Conservation (phyloP, 2,888 invertebrate genomes). For the Creontiades dilutus region DNA sequence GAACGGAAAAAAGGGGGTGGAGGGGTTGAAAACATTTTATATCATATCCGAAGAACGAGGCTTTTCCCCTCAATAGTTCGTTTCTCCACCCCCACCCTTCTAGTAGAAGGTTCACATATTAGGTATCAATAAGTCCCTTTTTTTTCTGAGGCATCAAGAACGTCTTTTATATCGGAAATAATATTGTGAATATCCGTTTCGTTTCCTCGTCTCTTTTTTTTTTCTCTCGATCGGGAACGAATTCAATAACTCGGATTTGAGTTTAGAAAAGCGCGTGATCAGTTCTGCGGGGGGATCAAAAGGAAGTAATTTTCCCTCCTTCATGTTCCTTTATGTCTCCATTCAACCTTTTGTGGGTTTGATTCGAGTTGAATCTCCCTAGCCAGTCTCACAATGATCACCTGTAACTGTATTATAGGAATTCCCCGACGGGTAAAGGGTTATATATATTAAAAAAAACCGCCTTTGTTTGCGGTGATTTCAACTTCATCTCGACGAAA, state of each 20-base stretch:
- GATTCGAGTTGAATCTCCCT: neutral
- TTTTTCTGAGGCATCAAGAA: neutral
- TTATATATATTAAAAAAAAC: too few relatives aligned
- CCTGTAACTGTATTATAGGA: too few relatives aligned
- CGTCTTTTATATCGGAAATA: constrained; percentile 30
- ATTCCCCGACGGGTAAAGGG: too few relatives aligned
- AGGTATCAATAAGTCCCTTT: neutral
- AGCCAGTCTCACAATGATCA: neutral
- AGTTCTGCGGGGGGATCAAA: neutral
- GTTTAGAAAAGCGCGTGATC: constrained; percentile 13
- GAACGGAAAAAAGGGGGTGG: neutral
- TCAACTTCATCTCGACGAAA: too few relatives aligned
- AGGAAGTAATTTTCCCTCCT: neutral
- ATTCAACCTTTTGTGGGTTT: neutral
- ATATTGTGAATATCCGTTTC: constrained; percentile 28
- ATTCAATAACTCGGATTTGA: constrained; percentile 25
- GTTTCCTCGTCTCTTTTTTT: neutral
- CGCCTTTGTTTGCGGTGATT: too few relatives aligned
- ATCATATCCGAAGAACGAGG: constrained; percentile 13
- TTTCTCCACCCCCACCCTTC: neutral
- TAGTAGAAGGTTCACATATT: neutral
- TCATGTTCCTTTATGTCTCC: neutral
- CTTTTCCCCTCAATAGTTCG: neutral
- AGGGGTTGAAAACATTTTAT: constrained; percentile 19
- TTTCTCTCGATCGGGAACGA: neutral